phyloP scores from a whole-genome alignment of 1,140 invertebrate genomes.

The Coenobita brevimanus region DNA sequence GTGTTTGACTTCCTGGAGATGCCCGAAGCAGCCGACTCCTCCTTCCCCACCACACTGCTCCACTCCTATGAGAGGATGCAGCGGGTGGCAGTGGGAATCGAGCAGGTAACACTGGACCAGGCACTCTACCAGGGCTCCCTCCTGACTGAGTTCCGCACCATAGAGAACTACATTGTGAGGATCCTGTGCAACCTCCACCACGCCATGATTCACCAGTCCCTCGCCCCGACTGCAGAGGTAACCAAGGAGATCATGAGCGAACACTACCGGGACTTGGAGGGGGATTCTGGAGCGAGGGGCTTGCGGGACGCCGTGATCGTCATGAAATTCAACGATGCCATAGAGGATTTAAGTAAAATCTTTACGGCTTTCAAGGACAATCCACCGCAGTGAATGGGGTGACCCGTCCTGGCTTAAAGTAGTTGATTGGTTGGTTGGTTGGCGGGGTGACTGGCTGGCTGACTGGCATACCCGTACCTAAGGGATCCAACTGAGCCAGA shows the following conservation, averaged over 20 bases:
- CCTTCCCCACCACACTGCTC: constrained; percentile 74
- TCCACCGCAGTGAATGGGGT: neutral
- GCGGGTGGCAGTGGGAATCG: constrained; percentile 80
- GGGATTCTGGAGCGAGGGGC: constrained; percentile 74
- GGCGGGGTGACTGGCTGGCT: neutral
- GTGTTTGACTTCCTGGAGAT: too few species aligned
- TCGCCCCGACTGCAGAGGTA: constrained; percentile 75
- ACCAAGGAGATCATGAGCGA: constrained; percentile 77
- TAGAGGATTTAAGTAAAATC: constrained; percentile 76
- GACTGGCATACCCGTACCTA: too few species aligned
- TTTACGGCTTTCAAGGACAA: constrained; percentile 43
- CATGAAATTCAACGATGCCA: constrained; percentile 80
- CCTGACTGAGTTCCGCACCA: constrained; percentile 76
- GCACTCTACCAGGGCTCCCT: constrained; percentile 75
- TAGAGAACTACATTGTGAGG: constrained; percentile 77
- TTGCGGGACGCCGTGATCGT: constrained; percentile 81
- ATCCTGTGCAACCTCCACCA: constrained; percentile 78
- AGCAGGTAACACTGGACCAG: constrained; percentile 81
- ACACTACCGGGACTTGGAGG: constrained; percentile 74
- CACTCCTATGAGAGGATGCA: constrained; percentile 79
- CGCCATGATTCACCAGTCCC: constrained; percentile 77
- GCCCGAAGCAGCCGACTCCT: neutral
- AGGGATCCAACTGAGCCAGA: too few species aligned
- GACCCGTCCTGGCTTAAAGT: neutral
- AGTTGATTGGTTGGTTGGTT: neutral